A percentile compares a stretch with the other conserved stretches of the same genome.
Evolutionary conservation across 2,888 invertebrate genomes (phyloP).

Genomic region (Xanthia togata): DNA sequence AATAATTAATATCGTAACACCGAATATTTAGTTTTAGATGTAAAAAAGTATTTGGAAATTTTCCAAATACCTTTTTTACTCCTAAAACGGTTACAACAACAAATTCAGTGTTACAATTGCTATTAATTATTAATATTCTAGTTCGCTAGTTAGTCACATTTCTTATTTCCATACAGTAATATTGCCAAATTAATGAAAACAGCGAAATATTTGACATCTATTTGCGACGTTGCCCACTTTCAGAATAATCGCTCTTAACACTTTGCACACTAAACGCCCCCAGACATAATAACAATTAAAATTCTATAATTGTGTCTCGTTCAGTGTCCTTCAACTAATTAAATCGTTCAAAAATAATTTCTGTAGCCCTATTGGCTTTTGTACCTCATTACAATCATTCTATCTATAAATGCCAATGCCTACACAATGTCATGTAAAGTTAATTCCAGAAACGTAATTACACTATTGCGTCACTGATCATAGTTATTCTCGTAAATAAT

Average conservation of each 20-base stretch:
- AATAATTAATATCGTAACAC: too few species aligned
- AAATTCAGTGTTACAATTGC: too few species aligned
- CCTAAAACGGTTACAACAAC: too few species aligned
- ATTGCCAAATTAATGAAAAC: too few species aligned
- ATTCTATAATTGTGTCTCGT: not conserved
- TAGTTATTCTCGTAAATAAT: not conserved
- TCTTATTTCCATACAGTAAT: too few species aligned
- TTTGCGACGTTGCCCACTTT: too few species aligned
- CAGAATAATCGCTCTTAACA: not conserved
- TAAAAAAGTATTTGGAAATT: too few species aligned
- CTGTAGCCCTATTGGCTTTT: slow-evolving; percentile 23
- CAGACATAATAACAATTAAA: not conserved
- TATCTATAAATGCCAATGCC: slow-evolving; percentile 23
- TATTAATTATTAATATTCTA: too few species aligned
- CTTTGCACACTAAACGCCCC: not conserved
- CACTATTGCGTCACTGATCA: slow-evolving; percentile 11
- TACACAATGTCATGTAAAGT: slow-evolving; percentile 4
- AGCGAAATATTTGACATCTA: too few species aligned
- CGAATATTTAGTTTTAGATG: too few species aligned
- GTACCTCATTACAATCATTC: slow-evolving; percentile 38
- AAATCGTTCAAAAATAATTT: slow-evolving; percentile 8
- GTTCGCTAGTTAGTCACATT: too few species aligned
- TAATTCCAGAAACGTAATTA: slow-evolving; percentile 9
- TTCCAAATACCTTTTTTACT: too few species aligned
- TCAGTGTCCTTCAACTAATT: not conserved